Base-by-base conservation (phyloP, 1,140 invertebrate genomes). In the Nymphalis io region DNA sequence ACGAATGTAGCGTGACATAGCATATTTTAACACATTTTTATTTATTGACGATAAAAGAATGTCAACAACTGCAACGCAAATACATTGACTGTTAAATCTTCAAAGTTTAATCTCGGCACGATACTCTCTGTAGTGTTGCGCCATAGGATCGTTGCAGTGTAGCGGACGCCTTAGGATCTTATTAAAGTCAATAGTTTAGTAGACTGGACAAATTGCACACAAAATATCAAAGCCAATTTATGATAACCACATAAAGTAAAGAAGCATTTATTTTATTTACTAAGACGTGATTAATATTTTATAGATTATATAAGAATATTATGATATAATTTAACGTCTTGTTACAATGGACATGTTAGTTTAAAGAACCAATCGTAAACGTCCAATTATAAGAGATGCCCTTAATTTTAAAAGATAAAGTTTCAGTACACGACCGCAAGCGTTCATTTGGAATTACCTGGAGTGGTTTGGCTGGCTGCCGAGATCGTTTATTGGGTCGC, bases 401-500 rank as follows among this genome's bases (percentile, higher is more conserved):
- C 38, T 62, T 66, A 75, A 72, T 48, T 69, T 69, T 61, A 69
- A 55, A 48, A 62, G 59, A 33, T 53, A 67, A 61, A 61, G 63
- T 72, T 68, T 64, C 58, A 66, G 62, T 70, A 58, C 58, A 44
- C 44, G 63, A 53, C 53, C 65, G 58, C 46, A 60, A 57, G 57
- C 65, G 44, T 67, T 60, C 65, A 67, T 67, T 67, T 60, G 72
- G 76, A 74, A 78, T 85, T 83, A 83, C 78, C 81, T 76, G 76
- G 55, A 76, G 79, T 70, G 78, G 76, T 76, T 81, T 85, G 83
- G 81, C 82, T 39, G 64, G 21, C 51, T 76, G 79, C 80, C 81
- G 77, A 82, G 64, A 39, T 60, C 71, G 59, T 72, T 16, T 64
- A 68, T 67, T 63, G 72, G 59, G 57, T 61, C 48, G 62, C 67